phyloP scores from a whole-genome alignment of 1,140 invertebrate genomes.

The Monochamus saltuarius region DNA sequence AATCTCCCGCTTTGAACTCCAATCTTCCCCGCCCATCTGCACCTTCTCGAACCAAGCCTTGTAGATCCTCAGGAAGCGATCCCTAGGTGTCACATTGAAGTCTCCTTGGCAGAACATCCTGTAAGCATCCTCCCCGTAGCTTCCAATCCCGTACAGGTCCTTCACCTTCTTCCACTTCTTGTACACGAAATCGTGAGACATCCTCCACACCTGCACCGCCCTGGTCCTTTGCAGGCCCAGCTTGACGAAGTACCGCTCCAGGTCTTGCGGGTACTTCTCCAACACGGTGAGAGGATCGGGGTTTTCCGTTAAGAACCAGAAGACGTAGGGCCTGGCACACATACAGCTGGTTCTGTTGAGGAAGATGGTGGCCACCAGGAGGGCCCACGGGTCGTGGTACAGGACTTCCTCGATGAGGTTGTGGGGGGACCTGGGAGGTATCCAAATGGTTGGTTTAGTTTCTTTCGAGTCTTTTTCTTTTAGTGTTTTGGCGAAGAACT shows the following conservation, averaged over 20 bases:
- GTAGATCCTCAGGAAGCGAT: conserved; percentile 59
- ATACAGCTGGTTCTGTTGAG: conserved; percentile 57
- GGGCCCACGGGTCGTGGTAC: conserved; percentile 56
- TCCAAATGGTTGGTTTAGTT: conserved; percentile 12
- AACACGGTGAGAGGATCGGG: conserved; percentile 55
- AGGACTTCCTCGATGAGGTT: conserved; percentile 58
- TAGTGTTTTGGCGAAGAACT: background rate
- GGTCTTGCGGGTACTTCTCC: conserved; percentile 44
- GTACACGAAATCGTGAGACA: conserved; percentile 57
- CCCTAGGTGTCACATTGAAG: conserved; percentile 55
- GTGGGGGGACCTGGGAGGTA: conserved; percentile 55
- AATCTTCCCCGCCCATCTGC: too few species aligned
- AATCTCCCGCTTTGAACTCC: too few species aligned
- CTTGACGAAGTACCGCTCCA: conserved; percentile 56
- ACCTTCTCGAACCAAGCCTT: conserved; percentile 52
- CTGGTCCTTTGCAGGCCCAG: conserved; percentile 53
- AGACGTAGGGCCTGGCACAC: conserved; percentile 53
- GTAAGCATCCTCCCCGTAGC: conserved; percentile 60
- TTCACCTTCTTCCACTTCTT: conserved; percentile 58
- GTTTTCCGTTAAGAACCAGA: conserved; percentile 55
- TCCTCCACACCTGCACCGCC: conserved; percentile 55
- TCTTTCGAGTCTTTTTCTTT: conserved; percentile 2
- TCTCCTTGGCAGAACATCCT: conserved; percentile 59
- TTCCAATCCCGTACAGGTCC: conserved; percentile 58
- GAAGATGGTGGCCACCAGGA: conserved; percentile 59